These are phyloP conservation scores for Enteromius paludinosus DNA, from an alignment of 2,797 vertebrate genomes.

Conservation along the genomic window DNA sequence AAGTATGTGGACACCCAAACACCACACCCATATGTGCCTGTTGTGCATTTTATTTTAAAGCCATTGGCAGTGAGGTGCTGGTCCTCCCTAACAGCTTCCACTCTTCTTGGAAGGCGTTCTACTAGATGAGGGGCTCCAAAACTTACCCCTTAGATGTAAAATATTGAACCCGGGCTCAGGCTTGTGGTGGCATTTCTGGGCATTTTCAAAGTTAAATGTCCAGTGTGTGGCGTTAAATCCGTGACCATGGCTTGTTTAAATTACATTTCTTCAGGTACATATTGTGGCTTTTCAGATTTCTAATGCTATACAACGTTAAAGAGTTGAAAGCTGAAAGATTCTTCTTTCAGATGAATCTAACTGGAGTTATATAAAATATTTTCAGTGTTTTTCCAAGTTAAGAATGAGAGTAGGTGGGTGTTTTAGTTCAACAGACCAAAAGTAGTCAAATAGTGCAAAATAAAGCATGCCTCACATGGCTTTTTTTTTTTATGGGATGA, in stretches of 20 bases:
- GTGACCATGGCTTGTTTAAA: too few relatives aligned
- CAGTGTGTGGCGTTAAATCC: background rate
- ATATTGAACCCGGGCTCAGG: background rate
- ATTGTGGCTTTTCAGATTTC: background rate
- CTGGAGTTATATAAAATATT: too few relatives aligned
- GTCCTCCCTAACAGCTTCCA: constrained; percentile 7
- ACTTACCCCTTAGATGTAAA: background rate
- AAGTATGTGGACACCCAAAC: background rate
- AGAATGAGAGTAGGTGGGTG: too few relatives aligned
- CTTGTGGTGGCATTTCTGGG: background rate
- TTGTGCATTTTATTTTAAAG: background rate
- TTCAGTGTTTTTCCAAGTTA: too few relatives aligned
- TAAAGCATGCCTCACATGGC: too few relatives aligned
- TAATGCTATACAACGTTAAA: background rate
- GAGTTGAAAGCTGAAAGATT: background rate
- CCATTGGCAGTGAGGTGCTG: background rate
- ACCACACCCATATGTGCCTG: constrained; percentile 1
- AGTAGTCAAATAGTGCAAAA: too few relatives aligned
- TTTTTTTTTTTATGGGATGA: too few relatives aligned
- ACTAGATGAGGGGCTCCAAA: background rate
- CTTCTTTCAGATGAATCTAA: too few relatives aligned
- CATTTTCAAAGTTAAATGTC: background rate
- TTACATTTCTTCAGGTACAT: background rate
- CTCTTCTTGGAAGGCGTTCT: background rate
- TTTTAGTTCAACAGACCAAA: too few relatives aligned